A percentile compares a stretch with the other conserved stretches of the same genome.
phyloP scores from a whole-genome alignment of 2,113 vertebrate genomes.

The Guaruba guarouba region DNA sequence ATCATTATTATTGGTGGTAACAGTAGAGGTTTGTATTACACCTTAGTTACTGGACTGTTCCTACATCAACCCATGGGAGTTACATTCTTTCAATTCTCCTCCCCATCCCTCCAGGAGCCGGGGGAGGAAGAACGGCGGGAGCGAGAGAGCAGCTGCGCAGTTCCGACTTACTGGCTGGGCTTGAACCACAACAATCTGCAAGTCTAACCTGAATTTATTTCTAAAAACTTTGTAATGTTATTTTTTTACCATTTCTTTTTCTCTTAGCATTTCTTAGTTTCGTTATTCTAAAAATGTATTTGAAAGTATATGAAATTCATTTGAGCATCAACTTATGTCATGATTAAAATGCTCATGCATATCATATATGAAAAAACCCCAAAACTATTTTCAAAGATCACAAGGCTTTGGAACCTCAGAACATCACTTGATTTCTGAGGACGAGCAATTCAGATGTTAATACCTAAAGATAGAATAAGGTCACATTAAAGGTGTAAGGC shows the following conservation, averaged over 20 bases:
- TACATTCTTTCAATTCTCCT: background rate
- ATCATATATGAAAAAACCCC: background rate
- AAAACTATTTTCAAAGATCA: background rate
- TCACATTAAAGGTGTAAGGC: background rate
- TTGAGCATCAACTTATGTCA: background rate
- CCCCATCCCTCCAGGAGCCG: background rate
- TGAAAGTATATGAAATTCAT: background rate
- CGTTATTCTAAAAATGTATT: background rate
- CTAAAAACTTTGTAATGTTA: background rate
- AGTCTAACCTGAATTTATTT: background rate
- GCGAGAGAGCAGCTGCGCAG: background rate
- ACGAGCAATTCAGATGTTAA: background rate
- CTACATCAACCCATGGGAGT: background rate
- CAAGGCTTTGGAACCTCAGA: background rate
- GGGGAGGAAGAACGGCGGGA: background rate
- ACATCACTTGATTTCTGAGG: background rate
- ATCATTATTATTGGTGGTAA: background rate
- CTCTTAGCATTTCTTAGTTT: background rate
- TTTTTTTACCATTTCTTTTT: background rate
- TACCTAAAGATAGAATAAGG: background rate
- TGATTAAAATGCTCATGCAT: background rate
- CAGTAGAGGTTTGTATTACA: background rate
- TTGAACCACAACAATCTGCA: background rate
- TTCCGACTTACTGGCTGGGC: background rate
- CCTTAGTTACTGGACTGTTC: background rate